Conservation (phyloP, 2,113 vertebrate species). For the Semnornis frantzii region DNA sequence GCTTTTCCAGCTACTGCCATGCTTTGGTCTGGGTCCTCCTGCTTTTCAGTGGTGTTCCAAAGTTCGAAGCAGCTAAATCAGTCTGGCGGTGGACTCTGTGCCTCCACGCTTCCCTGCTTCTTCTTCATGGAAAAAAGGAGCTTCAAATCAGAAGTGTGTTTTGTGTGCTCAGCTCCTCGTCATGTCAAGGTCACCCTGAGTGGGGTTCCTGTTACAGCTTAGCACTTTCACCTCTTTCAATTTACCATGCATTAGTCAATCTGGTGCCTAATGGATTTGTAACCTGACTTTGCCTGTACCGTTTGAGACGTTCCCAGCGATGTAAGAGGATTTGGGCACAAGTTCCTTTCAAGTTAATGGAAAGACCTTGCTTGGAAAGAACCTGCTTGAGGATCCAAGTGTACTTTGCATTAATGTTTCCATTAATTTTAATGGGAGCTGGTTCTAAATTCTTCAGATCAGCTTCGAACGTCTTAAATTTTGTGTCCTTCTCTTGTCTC, state of each 20-base stretch:
- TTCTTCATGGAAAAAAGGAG: background rate
- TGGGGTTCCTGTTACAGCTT: background rate
- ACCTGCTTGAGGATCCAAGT: slow-evolving; percentile 29
- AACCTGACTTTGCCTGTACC: slow-evolving; percentile 13
- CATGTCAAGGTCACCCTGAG: slow-evolving; percentile 2
- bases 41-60: background rate
- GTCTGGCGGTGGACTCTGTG: background rate
- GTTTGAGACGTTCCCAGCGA: background rate
- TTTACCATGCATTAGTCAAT: slow-evolving; percentile 9
- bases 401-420: slow-evolving; percentile 65
- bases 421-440: slow-evolving; percentile 54
- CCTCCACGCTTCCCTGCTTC: background rate
- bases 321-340: slow-evolving; percentile 51
- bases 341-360: slow-evolving; percentile 67
- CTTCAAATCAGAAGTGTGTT: background rate
- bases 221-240: slow-evolving; percentile 36
- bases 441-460: slow-evolving; percentile 19
- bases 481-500: slow-evolving; percentile 32
- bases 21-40: background rate
- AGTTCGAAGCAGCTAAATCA: background rate
- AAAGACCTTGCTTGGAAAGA: slow-evolving; percentile 52
- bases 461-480: slow-evolving; percentile 36
- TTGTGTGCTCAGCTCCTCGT: background rate
- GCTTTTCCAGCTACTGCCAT: background rate
- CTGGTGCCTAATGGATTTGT: slow-evolving; percentile 47